Evolutionary conservation across 2,113 vertebrate genomes (phyloP), one percentile per base, ranked within the genome.

Genomic region (Macaca mulatta): DNA sequence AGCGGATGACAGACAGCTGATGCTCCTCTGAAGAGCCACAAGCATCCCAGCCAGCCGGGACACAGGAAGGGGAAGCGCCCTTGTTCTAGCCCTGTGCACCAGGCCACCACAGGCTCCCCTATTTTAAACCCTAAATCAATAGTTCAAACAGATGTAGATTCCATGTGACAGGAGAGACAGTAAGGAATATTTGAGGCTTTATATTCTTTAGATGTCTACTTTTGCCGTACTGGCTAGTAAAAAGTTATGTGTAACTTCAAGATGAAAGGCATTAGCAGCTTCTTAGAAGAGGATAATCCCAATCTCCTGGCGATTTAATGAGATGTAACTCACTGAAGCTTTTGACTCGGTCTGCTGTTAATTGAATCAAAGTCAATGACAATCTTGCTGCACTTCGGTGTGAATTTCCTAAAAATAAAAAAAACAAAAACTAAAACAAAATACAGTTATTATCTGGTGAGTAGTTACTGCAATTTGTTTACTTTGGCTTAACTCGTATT

Each of bases 291-390:
- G 94, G 96, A 98, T 97, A 98, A 97, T 98, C 97, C 98, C 86
- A 93, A 38, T 96, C 94, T 98, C 98, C 97, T 38, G 80, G 69
- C 93, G 94, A 84, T 90, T 97, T 98, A 98, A 98, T 94, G 97
- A 98, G 97, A 93, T 52, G 86, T 75, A 98, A 98, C 97, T 98
- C 98, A 99, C 94, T 98, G 97, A 89, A 93, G 98, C 94, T 98
- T 98, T 95, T 98, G 98, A 98, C 92, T 98, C 69, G 94, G 97
- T 97, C 94, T 98, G 96, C 81, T 98, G 97, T 99, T 99, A 98
- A 99, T 99, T 96, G 99, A 99, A 98, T 99, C 99, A 98, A 99
- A 99, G 98, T 99, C 99, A 8, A 99, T 99, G 98, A 99, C 98
- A 95, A 99, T 99, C 98, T 98, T 98, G 97, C 94, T 99, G 98